A percentile compares a stretch with the other conserved stretches of the same genome.
Conservation (phyloP, 2,113 vertebrate species). For the Clarias batrachus region DNA sequence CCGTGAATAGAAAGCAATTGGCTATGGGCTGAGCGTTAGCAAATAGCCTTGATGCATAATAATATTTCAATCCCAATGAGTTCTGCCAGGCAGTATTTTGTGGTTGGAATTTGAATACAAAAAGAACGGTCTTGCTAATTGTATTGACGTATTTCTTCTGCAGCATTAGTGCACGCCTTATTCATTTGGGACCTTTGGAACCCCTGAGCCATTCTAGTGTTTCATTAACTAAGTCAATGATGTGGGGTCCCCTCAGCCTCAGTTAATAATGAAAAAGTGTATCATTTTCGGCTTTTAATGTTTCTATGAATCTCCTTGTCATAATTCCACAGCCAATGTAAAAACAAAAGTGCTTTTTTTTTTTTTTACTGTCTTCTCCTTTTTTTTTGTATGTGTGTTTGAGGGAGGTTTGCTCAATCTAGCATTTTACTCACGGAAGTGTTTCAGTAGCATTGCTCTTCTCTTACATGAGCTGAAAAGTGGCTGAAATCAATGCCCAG, state of each 20-base stretch:
- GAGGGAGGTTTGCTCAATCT: not conserved
- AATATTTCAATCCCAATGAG: slow-evolving; percentile 40
- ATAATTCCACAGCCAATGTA: slow-evolving; percentile 38
- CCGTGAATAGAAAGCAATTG: slow-evolving; percentile 46
- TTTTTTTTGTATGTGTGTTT: not conserved
- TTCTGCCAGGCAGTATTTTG: slow-evolving; percentile 46
- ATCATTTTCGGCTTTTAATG: slow-evolving; percentile 46
- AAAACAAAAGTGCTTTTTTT: slow-evolving; percentile 4
- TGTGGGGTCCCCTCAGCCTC: slow-evolving; percentile 37
- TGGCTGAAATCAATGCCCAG: slow-evolving; percentile 23
- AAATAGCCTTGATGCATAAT: slow-evolving; percentile 51
- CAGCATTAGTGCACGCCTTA: slow-evolving; percentile 44
- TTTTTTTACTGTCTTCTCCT: slow-evolving; percentile 11
- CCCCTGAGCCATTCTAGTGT: slow-evolving; percentile 52
- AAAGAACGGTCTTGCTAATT: slow-evolving; percentile 50
- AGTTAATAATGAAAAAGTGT: slow-evolving; percentile 47
- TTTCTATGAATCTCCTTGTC: slow-evolving; percentile 49
- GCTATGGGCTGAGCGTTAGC: slow-evolving; percentile 45
- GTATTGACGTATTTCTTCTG: slow-evolving; percentile 39
- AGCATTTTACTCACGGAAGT: slow-evolving; percentile 6
- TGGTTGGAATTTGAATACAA: slow-evolving; percentile 39
- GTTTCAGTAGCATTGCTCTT: not conserved
- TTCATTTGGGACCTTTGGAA: slow-evolving; percentile 51
- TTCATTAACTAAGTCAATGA: slow-evolving; percentile 54
- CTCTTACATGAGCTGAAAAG: slow-evolving; percentile 16